Conservation (phyloP, 2,113 vertebrate species). For the Pavo muticus region DNA sequence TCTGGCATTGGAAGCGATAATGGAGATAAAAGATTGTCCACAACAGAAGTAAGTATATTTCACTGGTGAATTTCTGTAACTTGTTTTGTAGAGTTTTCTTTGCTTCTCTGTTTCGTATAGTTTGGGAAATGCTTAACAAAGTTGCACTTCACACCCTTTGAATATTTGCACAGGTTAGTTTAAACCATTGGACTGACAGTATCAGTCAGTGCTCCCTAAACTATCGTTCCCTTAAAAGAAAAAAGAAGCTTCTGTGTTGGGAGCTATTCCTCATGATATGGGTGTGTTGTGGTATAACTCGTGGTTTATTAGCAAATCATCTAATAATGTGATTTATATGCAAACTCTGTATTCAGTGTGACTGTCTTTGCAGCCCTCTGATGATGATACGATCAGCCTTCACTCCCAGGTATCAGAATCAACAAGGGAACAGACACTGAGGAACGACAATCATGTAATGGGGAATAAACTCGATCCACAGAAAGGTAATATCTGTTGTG, state of each 20-base stretch:
- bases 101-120: background rate
- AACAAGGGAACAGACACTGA: conserved; percentile 81
- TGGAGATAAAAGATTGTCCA: conserved; percentile 95
- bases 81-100: background rate
- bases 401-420: conserved; percentile 98
- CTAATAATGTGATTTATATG: background rate
- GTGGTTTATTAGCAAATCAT: background rate
- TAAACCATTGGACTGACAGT: background rate
- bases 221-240: background rate
- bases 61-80: background rate
- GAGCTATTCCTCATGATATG: background rate
- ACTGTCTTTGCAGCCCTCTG: conserved; percentile 87
- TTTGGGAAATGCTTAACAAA: background rate
- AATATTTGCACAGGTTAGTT: background rate
- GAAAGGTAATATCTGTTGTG: conserved; percentile 84
- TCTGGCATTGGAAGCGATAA: conserved; percentile 99
- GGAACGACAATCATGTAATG: conserved; percentile 84
- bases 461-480: conserved; percentile 90
- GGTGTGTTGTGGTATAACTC: background rate
- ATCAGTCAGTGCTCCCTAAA: background rate
- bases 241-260: background rate
- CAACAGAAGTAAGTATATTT: conserved; percentile 90
- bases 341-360: background rate
- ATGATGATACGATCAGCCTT: conserved; percentile 97
- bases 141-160: background rate